These are phyloP conservation scores for Paratilapia polleni DNA, from an alignment of 2,113 vertebrate species.

Conservation along the genomic window DNA sequence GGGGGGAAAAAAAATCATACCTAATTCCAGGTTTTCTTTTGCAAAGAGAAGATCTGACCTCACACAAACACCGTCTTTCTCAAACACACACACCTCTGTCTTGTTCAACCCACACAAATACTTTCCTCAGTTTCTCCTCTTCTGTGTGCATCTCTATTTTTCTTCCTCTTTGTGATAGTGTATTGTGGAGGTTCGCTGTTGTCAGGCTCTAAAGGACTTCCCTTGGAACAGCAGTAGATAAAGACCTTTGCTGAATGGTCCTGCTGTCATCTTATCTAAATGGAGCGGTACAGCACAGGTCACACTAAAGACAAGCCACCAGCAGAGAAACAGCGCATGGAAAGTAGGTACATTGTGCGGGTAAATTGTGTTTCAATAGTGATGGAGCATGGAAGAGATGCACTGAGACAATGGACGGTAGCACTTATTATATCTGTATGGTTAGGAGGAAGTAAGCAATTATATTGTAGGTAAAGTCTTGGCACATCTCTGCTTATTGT, in stretches of 20 bases:
- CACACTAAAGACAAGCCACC: slow-evolving; percentile 62
- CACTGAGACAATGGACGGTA: slow-evolving; percentile 19
- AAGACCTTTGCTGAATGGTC: slow-evolving; percentile 68
- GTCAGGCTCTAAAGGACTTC: slow-evolving; percentile 64
- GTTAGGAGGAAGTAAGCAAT: background rate
- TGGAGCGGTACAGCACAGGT: slow-evolving; percentile 55
- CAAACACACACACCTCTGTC: background rate
- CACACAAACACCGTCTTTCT: background rate
- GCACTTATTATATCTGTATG: background rate
- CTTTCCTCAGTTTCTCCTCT: slow-evolving; percentile 18
- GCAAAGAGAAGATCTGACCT: slow-evolving; percentile 47
- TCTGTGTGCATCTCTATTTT: slow-evolving; percentile 19
- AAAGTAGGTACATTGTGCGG: background rate
- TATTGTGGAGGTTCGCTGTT: slow-evolving; percentile 57
- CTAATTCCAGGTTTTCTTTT: slow-evolving; percentile 26
- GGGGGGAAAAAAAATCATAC: background rate
- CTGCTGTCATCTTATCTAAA: slow-evolving; percentile 75
- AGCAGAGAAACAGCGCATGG: slow-evolving; percentile 33
- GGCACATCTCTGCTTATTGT: background rate
- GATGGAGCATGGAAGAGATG: slow-evolving; percentile 19
- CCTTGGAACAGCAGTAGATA: slow-evolving; percentile 68
- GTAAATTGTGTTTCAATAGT: slow-evolving; percentile 55
- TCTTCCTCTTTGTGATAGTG: slow-evolving; percentile 46
- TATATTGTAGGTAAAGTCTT: background rate
- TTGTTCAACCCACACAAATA: slow-evolving; percentile 44